These are phyloP conservation scores for Arbacia lixula DNA, from an alignment of 53 echinoderm and acorn worm genomes.

Conservation along the genomic window DNA sequence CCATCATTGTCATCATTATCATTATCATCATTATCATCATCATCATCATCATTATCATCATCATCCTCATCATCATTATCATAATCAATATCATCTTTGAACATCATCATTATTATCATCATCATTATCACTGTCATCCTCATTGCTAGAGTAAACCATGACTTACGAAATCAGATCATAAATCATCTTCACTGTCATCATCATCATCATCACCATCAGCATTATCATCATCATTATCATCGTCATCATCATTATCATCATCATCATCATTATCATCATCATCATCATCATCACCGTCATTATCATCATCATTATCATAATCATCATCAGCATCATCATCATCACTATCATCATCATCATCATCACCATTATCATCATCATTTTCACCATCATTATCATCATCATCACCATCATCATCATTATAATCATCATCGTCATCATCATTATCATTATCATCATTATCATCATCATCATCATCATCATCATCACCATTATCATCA, in stretches of 20 bases:
- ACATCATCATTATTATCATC: not conserved
- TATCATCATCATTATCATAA: not conserved
- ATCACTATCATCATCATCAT: not conserved
- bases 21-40: not conserved
- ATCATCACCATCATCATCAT: not conserved
- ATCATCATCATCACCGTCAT: not conserved
- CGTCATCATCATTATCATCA: not conserved
- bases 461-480: no score
- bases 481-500: not conserved
- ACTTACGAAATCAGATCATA: no score
- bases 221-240: not conserved
- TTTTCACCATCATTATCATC: no score
- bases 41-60: not conserved
- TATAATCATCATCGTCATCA: no score
- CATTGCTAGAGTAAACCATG: no score
- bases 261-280: not conserved
- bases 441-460: not conserved
- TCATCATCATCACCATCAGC: not conserved
- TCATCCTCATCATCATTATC: not conserved
- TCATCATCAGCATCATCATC: not conserved
- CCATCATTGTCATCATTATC: not conserved
- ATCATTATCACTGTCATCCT: not conserved
- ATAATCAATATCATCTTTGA: not conserved
- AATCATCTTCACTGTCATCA: not conserved
- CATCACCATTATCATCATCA: no score